Base-by-base conservation (phyloP, 2,888 invertebrate genomes). In the Eupsilia transversa region DNA sequence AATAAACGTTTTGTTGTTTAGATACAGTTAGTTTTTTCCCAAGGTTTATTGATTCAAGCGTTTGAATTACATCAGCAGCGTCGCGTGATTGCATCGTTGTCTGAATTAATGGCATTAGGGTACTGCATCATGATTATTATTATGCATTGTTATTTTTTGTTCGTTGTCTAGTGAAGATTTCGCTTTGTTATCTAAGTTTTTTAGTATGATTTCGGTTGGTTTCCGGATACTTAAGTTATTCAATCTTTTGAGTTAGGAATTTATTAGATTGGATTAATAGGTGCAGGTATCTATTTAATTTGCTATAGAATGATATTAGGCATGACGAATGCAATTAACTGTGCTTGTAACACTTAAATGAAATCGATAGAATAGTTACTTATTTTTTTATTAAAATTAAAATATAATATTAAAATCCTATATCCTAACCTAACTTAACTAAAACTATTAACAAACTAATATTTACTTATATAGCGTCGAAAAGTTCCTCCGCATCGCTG, bases 21-120 rank as follows among this genome's bases (percentile, higher is more conserved):
- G 89, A 90, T 88, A 90, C 89, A 89, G 89, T 90, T 91, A 86
- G 87, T 79, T 87, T 87, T 81, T 52, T 79, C 72, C 76, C 90
- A 90, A 91, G 89, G 89, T 82, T 83, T 81, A 83, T 84, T 74
- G 76, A 74, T 74, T 77, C 79, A 68, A 66, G 63, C 68, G 49
- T 73, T 74, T 27, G 73, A n/a, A 72, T 88, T 83, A 82, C 85
- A 76, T 87, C 81, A 87, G 66, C 63, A 35, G 73, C 30, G 59
- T 79, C 69, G 69, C 63, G 73, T 77, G 74, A 86, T 85, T 84
- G 83, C 79, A 69, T 46, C 43, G 86, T 59, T 59, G 60, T 60
- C 35, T 63, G 41, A 74, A 80, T 75, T 74, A 60, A 76, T 61
- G 20, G 64, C 72, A 72, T 79, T 64, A 73, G 23, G 61, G 67